Conservation (phyloP, 2,797 vertebrate genomes). For the Psittacula echo region DNA sequence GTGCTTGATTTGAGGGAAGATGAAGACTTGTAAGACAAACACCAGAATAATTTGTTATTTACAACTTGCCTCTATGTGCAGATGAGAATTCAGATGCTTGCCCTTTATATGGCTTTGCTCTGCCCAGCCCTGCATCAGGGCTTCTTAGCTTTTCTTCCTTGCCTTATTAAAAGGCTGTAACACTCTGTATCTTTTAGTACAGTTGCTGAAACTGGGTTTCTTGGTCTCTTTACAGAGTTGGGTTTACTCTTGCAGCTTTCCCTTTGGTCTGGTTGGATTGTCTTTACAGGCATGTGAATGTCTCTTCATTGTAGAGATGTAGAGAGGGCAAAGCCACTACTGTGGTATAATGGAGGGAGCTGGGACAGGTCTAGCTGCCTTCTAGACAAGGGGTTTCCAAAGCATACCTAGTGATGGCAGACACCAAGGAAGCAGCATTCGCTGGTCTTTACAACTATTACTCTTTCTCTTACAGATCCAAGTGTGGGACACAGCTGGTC, state of each 20-base stretch:
- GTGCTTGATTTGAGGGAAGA: neutral
- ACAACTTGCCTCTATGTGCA: neutral
- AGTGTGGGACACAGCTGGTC: slow-evolving; percentile 97
- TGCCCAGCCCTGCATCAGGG: neutral
- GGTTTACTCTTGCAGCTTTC: neutral
- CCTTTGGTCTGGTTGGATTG: neutral
- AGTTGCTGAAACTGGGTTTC: neutral
- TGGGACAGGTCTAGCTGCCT: neutral
- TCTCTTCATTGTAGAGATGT: neutral
- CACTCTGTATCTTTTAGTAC: accelerated
- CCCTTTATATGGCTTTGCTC: neutral
- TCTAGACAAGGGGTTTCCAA: neutral
- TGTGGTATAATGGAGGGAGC: neutral
- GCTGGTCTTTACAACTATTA: neutral
- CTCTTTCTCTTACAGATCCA: slow-evolving; percentile 85
- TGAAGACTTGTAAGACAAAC: neutral
- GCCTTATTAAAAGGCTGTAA: neutral
- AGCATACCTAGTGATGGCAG: neutral
- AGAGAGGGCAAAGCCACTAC: neutral
- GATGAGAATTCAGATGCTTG: neutral
- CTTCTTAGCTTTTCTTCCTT: neutral
- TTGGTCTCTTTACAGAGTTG: neutral
- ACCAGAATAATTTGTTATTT: neutral
- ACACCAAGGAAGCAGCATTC: neutral
- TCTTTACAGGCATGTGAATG: neutral